phyloP scores from a whole-genome alignment of 2,797 vertebrate species.

The Thamnophis elegans region DNA sequence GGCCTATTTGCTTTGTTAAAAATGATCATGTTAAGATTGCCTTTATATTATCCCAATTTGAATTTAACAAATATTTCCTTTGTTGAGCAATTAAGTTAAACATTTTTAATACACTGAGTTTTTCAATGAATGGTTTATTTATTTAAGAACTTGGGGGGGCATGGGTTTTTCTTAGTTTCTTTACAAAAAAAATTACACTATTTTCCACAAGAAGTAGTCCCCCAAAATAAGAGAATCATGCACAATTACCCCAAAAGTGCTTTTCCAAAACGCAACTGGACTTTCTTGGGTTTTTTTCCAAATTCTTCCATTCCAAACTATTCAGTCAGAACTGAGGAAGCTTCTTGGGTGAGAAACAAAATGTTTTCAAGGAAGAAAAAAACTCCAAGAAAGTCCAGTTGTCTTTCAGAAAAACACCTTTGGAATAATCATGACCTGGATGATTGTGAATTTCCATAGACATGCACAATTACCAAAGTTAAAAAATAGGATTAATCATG shows the following conservation, averaged over 20 bases:
- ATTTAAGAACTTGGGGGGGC: not conserved
- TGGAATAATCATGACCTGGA: not conserved
- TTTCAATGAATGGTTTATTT: not conserved
- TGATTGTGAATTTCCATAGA: not conserved
- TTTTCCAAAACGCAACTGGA: not conserved
- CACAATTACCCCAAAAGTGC: not conserved
- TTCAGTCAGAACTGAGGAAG: not conserved
- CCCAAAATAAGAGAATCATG: not conserved
- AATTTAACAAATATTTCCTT: not conserved
- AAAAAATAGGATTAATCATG: not conserved
- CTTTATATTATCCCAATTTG: not conserved
- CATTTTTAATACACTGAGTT: not conserved
- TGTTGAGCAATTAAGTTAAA: not conserved
- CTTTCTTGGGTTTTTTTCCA: not conserved
- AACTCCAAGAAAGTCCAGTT: not conserved
- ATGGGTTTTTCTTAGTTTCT: not conserved
- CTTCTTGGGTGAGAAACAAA: not conserved
- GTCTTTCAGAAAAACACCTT: not conserved
- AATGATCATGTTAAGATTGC: not conserved
- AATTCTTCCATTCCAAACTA: not conserved
- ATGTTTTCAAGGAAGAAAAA: not conserved
- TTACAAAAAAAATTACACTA: not conserved
- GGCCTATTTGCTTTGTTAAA: constrained; percentile 15
- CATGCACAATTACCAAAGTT: not conserved
- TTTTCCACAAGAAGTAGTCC: not conserved